A percentile compares a stretch with the other conserved stretches of the same genome.
Conservation (phyloP, 2,113 vertebrate genomes). For the Bungarus multicinctus region DNA sequence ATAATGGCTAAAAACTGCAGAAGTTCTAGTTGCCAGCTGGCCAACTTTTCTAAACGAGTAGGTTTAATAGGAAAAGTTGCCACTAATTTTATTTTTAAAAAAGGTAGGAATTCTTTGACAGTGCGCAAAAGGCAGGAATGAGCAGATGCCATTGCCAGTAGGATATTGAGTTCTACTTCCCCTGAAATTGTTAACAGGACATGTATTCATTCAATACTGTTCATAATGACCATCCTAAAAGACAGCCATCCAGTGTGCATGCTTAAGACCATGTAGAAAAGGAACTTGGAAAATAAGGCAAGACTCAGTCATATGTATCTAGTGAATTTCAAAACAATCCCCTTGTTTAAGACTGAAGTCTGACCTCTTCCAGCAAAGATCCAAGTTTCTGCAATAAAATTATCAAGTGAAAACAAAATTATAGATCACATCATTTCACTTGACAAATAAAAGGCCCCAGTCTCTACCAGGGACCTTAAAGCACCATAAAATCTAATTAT, state of each 20-base stretch:
- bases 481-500: background rate
- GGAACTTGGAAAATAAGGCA: background rate
- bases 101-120: background rate
- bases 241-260: too few relatives aligned
- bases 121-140: background rate
- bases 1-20: background rate
- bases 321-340: background rate
- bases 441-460: background rate
- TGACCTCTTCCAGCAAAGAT: background rate
- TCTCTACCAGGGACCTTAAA: background rate
- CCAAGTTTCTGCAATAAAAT: background rate
- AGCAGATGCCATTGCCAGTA: background rate
- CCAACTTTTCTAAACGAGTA: background rate
- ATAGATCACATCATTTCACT: background rate
- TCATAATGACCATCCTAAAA: background rate
- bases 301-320: background rate
- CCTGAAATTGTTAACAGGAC: background rate
- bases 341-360: background rate
- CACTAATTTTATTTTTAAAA: background rate
- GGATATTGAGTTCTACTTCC: background rate
- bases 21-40: background rate
- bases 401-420: background rate
- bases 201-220: background rate
- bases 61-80: background rate
- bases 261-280: background rate